Conservation (phyloP, 2,888 invertebrate genomes). For the Tetragnatha montana region DNA sequence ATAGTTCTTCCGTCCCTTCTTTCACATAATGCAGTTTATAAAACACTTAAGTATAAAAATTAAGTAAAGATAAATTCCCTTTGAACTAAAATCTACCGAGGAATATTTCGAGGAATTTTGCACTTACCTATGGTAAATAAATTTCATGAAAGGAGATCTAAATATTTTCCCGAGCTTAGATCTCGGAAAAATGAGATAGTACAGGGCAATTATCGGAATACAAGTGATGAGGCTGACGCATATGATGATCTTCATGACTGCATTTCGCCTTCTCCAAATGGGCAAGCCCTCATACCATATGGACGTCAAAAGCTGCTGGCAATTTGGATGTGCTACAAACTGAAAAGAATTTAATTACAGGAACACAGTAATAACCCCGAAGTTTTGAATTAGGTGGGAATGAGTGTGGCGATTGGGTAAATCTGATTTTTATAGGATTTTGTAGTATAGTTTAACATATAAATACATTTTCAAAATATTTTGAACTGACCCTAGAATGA, state of each 20-base stretch:
- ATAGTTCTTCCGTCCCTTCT: no score
- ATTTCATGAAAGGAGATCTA: slow-evolving; percentile 80
- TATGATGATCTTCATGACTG: slow-evolving; percentile 77
- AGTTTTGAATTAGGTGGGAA: no score
- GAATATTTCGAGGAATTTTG: not conserved
- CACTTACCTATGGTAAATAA: slow-evolving; percentile 78
- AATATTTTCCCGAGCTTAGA: slow-evolving; percentile 78
- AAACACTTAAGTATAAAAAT: no score
- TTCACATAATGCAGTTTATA: no score
- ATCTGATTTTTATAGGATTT: not conserved
- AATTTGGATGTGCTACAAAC: slow-evolving; percentile 80
- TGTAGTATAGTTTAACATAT: no score
- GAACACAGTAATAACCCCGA: not conserved
- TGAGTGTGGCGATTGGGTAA: not conserved
- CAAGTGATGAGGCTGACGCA: slow-evolving; percentile 77
- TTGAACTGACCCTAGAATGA: no score
- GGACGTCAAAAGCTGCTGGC: slow-evolving; percentile 79
- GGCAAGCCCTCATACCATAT: slow-evolving; percentile 80
- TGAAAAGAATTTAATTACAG: slow-evolving; percentile 71
- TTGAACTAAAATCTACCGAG: no score
- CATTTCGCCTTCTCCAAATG: slow-evolving; percentile 77
- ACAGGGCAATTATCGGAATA: slow-evolving; percentile 78
- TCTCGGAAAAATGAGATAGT: slow-evolving; percentile 78
- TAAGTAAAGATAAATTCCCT: no score
- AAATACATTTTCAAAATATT: no score